phyloP scores from a whole-genome alignment of 1,140 invertebrate genomes.

The Aporrectodea caliginosa region DNA sequence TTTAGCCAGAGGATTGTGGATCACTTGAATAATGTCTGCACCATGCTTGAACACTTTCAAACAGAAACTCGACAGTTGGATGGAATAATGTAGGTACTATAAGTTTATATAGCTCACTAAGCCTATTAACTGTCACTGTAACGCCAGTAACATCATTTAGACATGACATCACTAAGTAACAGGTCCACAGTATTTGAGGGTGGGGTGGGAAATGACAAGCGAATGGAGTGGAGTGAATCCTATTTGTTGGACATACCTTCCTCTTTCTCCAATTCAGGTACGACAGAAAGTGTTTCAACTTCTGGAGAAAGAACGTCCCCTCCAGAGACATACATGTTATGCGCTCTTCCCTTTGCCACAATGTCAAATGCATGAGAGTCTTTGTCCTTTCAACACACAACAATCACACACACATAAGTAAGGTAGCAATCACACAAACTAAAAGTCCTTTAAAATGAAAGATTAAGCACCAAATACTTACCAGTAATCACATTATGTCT shows the following conservation, averaged over 20 bases:
- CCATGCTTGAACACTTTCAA: too few species aligned
- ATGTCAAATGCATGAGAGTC: constrained; percentile 39
- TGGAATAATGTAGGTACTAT: not conserved
- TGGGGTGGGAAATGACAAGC: not conserved
- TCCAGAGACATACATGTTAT: constrained; percentile 49
- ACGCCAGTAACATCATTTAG: too few species aligned
- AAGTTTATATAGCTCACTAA: not conserved
- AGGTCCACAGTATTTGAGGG: not conserved
- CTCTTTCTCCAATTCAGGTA: constrained; percentile 31
- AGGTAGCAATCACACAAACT: too few species aligned
- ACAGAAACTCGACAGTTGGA: not conserved
- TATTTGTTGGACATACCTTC: constrained; percentile 40
- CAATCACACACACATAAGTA: not conserved
- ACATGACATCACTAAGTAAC: too few species aligned
- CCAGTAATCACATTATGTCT: too few species aligned
- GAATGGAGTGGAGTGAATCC: not conserved
- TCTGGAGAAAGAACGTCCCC: constrained; percentile 43
- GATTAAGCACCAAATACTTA: too few species aligned
- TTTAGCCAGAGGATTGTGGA: too few species aligned
- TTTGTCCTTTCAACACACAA: not conserved
- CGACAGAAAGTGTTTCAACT: constrained; percentile 46
- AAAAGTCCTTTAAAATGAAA: too few species aligned
- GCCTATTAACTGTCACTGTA: too few species aligned
- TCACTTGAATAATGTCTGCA: too few species aligned
- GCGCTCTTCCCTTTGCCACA: constrained; percentile 43